Evolutionary conservation across 2,113 vertebrate species (phyloP).

Genomic region (Callorhinus ursinus): DNA sequence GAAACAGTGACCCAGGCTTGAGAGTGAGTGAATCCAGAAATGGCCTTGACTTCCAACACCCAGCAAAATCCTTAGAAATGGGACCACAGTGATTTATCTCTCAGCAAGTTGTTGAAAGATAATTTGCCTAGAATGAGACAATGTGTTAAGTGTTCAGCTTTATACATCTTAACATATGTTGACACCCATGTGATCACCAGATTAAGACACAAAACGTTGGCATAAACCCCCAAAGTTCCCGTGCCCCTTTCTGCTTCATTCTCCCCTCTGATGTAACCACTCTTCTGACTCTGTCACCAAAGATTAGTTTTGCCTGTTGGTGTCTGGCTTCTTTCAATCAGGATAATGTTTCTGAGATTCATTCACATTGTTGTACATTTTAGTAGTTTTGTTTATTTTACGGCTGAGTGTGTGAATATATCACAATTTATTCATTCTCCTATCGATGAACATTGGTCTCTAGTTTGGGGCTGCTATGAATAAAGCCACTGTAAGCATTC

Average conservation of each 20-base stretch:
- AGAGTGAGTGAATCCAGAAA: not conserved
- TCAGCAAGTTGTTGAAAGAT: not conserved
- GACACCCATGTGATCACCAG: not conserved
- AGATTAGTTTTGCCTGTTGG: not conserved
- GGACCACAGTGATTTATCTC: not conserved
- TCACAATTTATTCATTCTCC: not conserved
- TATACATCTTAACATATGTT: not conserved
- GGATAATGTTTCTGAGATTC: not conserved
- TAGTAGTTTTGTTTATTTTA: not conserved
- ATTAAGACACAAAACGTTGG: not conserved
- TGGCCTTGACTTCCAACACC: not conserved
- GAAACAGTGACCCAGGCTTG: not conserved
- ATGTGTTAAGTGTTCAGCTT: not conserved
- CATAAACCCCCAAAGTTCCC: not conserved
- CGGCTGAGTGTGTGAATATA: not conserved
- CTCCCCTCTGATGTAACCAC: not conserved
- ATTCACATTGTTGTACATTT: not conserved
- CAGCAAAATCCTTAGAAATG: not conserved
- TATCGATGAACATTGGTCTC: not conserved
- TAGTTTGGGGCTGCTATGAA: not conserved
- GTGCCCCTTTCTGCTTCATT: not conserved
- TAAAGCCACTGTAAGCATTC: not conserved
- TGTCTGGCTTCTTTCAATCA: not conserved
- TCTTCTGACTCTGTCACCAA: not conserved
- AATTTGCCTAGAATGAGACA: not conserved